phyloP scores from a whole-genome alignment of 2,797 vertebrate species.

The Hybognathus amarus region DNA sequence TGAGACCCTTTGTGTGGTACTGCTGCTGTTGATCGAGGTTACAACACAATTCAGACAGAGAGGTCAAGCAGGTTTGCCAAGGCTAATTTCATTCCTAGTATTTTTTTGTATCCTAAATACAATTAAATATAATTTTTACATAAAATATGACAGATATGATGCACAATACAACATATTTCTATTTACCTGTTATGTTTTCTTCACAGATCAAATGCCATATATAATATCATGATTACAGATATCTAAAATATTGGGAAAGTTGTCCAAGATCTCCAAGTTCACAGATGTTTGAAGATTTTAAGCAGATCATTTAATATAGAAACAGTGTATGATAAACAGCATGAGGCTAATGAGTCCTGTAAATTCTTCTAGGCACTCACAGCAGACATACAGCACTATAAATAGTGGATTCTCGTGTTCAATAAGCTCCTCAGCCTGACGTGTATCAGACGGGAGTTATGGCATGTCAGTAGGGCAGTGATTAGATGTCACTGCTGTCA shows the following conservation, averaged over 20 bases:
- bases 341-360: constrained; percentile 41
- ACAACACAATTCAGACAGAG: background rate
- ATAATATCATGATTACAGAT: no score
- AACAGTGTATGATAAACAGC: constrained; percentile 33
- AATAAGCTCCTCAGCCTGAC: constrained; percentile 46
- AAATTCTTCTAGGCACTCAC: constrained; percentile 18
- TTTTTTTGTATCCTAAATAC: background rate
- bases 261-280: background rate
- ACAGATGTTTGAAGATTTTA: constrained; percentile 7
- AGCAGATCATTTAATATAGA: constrained; percentile 31
- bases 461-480: constrained; percentile 54
- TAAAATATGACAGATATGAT: background rate
- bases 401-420: constrained; percentile 39
- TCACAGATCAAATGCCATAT: no score
- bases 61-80: background rate
- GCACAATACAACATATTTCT: no score
- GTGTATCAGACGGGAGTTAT: constrained; percentile 51
- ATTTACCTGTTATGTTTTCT: no score
- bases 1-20: background rate
- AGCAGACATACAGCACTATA: constrained; percentile 21
- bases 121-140: background rate
- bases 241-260: background rate
- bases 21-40: background rate
- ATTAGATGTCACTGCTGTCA: constrained; percentile 87
- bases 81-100: background rate